Base-by-base conservation (phyloP, 2,113 vertebrate species). In the Odontesthes bonariensis region DNA sequence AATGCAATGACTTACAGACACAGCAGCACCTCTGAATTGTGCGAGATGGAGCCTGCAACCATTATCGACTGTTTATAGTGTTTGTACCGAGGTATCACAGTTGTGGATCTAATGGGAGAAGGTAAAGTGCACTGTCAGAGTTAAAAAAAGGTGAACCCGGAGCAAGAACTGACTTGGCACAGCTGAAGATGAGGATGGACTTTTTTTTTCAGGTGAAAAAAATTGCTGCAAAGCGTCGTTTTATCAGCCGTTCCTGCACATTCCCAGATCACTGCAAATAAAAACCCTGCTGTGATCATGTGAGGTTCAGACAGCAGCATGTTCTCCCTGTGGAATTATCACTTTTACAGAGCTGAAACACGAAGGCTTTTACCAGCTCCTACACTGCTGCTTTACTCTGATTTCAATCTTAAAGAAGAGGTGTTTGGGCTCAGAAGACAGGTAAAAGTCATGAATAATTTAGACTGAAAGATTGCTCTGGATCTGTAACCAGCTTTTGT, bases 11-110 rank as follows among this genome's bases (percentile, higher is more conserved):
- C 58, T 59, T 80, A 67, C 27, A 22, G 19, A 73, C 69, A 71
- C 58, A 69, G 22, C 10, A 4, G 53, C 69, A 35, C 46, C 60
- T 76, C 51, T 69, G 62, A 78, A 83, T 70, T 73, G 77, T 69
- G 68, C 0, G 54, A 83, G 54, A 61, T 46, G 58, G 68, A 17
- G 13, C 33, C 55, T 56, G 52, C 54, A 80, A 53, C 44, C 44
- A 66, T 67, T 46, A 73, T 52, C 42, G 40, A 23, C 77, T 56
- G 67, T 63, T 80, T 54, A 64, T 44, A 9, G 61, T 19, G 66
- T 84, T 66, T 69, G 67, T 31, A 65, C 54, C 49, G 19, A 13
- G 47, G 62, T 75, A 58, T 35, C 67, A 38, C 54, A 63, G 77
- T 5, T 61, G 58, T 51, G 58, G 71, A 31, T 69, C 77, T 51